Percentiles rank a stretch among this genome's conserved stretches.
Conservation (phyloP, 2,888 invertebrate species). For the Harpagoxenus sublaevis region DNA sequence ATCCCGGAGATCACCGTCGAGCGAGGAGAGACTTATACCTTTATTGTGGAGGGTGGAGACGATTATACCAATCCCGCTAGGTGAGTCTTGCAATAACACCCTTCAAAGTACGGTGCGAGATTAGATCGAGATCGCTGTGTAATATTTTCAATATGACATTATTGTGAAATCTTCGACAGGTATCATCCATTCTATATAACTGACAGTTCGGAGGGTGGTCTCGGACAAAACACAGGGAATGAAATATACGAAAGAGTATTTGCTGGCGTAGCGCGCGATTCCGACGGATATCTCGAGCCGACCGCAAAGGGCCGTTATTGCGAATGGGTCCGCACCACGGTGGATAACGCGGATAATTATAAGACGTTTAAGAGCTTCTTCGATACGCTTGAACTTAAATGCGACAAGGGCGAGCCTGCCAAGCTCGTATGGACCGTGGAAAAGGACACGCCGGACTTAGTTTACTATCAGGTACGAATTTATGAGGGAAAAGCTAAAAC, state of each 20-base stretch:
- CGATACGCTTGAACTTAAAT: constrained; percentile 92
- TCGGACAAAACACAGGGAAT: constrained; percentile 91
- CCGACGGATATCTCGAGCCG: constrained; percentile 91
- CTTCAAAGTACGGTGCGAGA: not conserved
- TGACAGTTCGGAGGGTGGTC: constrained; percentile 94
- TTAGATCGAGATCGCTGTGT: not conserved
- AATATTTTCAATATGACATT: not conserved
- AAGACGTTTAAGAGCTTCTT: constrained; percentile 93
- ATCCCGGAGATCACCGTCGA: constrained; percentile 96
- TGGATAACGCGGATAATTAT: constrained; percentile 91
- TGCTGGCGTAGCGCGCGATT: constrained; percentile 93
- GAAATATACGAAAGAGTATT: constrained; percentile 92
- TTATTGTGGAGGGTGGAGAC: constrained; percentile 94
- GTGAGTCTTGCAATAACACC: constrained; percentile 81
- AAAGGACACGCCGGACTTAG: constrained; percentile 92
- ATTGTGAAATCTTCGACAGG: constrained; percentile 81
- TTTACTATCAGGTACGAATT: constrained; percentile 94
- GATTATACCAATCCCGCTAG: constrained; percentile 93
- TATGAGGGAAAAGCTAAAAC: not conserved
- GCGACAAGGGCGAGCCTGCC: constrained; percentile 92
- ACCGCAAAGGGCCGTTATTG: constrained; percentile 95
- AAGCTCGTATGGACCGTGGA: constrained; percentile 95
- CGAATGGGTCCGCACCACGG: constrained; percentile 94
- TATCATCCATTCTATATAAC: constrained; percentile 98
- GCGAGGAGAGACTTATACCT: constrained; percentile 94